Evolutionary conservation across 2,797 vertebrate species (phyloP).

Genomic region (Pseudochromis fuscus): DNA sequence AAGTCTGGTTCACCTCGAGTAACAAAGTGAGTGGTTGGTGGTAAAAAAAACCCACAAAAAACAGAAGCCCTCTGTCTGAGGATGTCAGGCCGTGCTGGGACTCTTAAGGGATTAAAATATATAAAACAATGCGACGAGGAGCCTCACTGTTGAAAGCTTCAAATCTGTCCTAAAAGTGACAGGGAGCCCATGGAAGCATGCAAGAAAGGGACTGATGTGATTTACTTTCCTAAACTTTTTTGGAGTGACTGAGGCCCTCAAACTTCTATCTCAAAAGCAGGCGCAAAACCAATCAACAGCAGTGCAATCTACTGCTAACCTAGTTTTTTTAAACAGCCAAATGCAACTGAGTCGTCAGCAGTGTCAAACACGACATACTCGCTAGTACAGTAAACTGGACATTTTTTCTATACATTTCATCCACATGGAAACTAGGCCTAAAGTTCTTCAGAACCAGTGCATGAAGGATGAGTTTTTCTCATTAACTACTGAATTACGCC

Average conservation of each 20-base stretch:
- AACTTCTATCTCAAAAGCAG: neutral
- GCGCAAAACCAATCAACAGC: neutral
- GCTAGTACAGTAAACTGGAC: too few relatives aligned
- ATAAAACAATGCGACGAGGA: neutral
- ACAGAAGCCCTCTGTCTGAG: neutral
- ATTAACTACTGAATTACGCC: too few relatives aligned
- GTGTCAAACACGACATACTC: too few relatives aligned
- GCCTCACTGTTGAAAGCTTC: neutral
- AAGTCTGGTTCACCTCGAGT: neutral
- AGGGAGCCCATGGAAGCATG: neutral
- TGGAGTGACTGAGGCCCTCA: conserved; percentile 1
- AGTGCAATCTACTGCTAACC: neutral
- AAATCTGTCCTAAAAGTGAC: neutral
- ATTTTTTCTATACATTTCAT: too few relatives aligned
- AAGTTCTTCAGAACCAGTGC: too few relatives aligned
- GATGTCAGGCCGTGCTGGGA: neutral
- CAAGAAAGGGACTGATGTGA: neutral
- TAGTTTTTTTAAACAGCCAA: neutral
- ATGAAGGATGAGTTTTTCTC: too few relatives aligned
- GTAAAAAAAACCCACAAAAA: too few relatives aligned
- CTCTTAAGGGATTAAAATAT: neutral
- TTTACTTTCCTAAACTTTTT: neutral
- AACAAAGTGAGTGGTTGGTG: neutral
- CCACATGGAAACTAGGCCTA: too few relatives aligned
- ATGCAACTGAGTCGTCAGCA: neutral